Base-by-base conservation (phyloP, 2,888 invertebrate species). In the Rambutsinella grinnellia region DNA sequence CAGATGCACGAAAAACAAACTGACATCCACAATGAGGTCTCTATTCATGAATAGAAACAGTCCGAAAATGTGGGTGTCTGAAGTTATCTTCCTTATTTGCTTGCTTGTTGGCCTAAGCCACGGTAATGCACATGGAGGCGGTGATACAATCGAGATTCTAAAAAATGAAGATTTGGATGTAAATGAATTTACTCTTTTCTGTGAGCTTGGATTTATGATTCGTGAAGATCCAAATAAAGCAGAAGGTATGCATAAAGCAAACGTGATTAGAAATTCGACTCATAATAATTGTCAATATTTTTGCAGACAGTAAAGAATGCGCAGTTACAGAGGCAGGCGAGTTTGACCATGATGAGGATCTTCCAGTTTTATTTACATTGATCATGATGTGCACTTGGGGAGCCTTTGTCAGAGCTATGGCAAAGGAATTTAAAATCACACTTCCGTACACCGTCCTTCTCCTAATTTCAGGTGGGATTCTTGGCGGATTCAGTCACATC, bases 401-500 rank as follows among this genome's bases (percentile, higher is more conserved):
- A 3, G 81, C 79, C 0, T 46, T 79, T 26, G 79, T 81, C 10
- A 70, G 81, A 8, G 74, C 79, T 1, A 8, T 79, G 2, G 44
- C 79, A 10, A 47, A 58, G 1, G 47, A 47, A 10, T 74, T 71
- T 47, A 63, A 76, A n/a, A 46, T 74, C 0, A 51, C 23, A 0
- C 21, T 81, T 13, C 82, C 83, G 2, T 81, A 83, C 69, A 83
- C 80, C 1, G 81, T 82, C 2, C 23, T 81, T 2, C 74, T 83
- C n/a, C 69, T 83, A 65, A 36, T 81, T n/a, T 76, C 76, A 3
- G 83, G 83, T 3, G 66, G 77, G 8, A 10, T 76, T 6, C 23
- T 82, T 24, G 82, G 82, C 19, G 58, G 28, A 26, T 27, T 68
- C 13, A 56, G 13, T 13, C 10, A 80, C 2, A 78, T 81, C 6